These are phyloP conservation scores for Gallinago paraguaiae DNA, from an alignment of 2,113 vertebrate species.

Conservation along the genomic window DNA sequence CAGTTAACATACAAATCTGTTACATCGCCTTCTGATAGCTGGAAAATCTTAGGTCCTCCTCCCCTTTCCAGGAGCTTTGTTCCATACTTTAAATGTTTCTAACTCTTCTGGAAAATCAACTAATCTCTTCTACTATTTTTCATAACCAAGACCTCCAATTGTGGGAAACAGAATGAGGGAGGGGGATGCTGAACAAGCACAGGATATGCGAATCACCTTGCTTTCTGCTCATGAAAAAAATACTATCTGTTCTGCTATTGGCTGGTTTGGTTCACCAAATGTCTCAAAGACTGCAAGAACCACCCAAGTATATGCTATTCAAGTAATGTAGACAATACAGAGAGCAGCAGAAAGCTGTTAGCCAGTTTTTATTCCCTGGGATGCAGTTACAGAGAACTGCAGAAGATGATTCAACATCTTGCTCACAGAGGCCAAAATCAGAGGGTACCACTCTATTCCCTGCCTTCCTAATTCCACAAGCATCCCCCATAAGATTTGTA, in stretches of 20 bases:
- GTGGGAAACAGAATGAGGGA: background rate
- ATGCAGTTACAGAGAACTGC: background rate
- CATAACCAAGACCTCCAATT: background rate
- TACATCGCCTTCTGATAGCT: background rate
- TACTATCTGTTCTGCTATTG: background rate
- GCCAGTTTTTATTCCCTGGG: background rate
- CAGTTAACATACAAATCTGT: background rate
- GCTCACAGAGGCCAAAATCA: background rate
- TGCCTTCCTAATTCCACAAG: background rate
- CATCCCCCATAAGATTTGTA: background rate
- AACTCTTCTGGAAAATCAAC: background rate
- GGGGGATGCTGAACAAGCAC: background rate
- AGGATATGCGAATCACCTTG: background rate
- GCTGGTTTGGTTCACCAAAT: background rate
- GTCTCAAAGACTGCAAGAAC: background rate
- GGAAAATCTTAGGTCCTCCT: background rate
- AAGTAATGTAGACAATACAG: background rate
- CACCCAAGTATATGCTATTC: rapidly evolving
- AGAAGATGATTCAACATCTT: background rate
- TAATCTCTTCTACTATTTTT: background rate
- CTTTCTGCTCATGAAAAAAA: background rate
- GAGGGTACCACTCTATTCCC: background rate
- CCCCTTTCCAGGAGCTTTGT: background rate
- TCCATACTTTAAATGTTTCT: background rate
- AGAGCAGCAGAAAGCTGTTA: background rate